Evolutionary conservation across 2,113 vertebrate genomes (phyloP), one percentile per base, ranked within the genome.

Genomic region (Campylorhamphus procurvoides): DNA sequence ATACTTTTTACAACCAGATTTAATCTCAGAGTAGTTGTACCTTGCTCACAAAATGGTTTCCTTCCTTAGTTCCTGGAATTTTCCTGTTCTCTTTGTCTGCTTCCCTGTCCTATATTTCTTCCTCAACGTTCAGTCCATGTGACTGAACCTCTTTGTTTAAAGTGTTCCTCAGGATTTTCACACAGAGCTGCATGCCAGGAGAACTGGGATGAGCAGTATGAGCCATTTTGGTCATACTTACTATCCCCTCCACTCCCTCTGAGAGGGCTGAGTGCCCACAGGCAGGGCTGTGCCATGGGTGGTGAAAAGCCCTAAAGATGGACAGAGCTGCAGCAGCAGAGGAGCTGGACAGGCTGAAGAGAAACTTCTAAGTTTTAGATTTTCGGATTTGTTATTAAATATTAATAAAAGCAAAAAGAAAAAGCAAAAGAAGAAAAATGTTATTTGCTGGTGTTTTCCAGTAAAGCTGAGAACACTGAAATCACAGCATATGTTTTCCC

Each of bases 401-500:
- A 59, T 59, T 80, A 77, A 80, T 58, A 37, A 37, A 37, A 37
- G 37, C 13, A 40, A 40, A 50, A 74, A 73, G 53, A 55, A 47
- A 71, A 66, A 88, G 39, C 39, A 40, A 76, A 85, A 68, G 53
- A 66, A 87, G 46, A 49, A 63, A 81, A 85, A 88, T 74, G 13
- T 53, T 50, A 42, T 60, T 83, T 84, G 14, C 73, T 63, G 31
- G 35, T 71, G 33, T 1, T 4, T 25, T 31, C 55, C 52, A 56
- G 79, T 62, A 68, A 78, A 78, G 52, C 35, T 56, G 83, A 71
- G 76, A 84, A 72, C 72, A 15, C 60, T 75, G 75, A 91, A 94
- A 78, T 88, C 88, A 81, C 75, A 93, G 52, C 92, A 92, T 86
- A 78, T 84, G 87, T 93, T 96, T 96, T 90, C 71, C 80, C 44